Evolutionary conservation across 1,140 invertebrate genomes (phyloP), one percentile per base, ranked within the genome.

Genomic region (Eueides isabella): DNA sequence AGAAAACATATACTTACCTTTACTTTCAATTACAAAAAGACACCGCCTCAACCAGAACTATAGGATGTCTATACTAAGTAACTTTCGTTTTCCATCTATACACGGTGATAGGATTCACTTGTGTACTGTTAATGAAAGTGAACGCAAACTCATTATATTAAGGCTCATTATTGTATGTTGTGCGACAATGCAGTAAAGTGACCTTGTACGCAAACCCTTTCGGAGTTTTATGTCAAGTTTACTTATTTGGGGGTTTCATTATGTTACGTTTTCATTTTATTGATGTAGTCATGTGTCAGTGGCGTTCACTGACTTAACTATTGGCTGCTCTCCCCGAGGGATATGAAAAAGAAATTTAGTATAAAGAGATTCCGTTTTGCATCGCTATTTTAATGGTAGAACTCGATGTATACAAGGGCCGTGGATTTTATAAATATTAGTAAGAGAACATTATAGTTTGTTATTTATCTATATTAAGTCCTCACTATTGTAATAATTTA

Each of bases 71-170:
- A 41, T 63, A 30, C 33, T 28, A 0, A 41, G 64, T 73, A 67
- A 73, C 72, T 73, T 73, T 73, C 72, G 66, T 73, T 73, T 73
- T 73, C 66, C 63, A 29, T 63, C 70, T 71, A 64, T 71, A 71
- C 70, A 71, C 33, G 70, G 70, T 14, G 38, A 64, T 33, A 71
- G 68, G 68, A 38, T 62, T 63, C 68, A 38, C 33, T 44, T 41
- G 16, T 33, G 29, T 44, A 31, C 19, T 23, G 31, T 19, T 63
- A 63, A 63, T 63, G 61, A 38, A 48, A 31, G 66, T 29, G 12
- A 29, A 26, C 66, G 41, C 26, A 55, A 55, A 55, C 26, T 55
- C 19, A 55, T 55, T 55, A 63, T 14, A 30, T 29, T 31, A 63
- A 30, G 31, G 29, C 30, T 30, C 29, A 30, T n/a, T 31, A 30